phyloP scores from a whole-genome alignment of 2,113 vertebrate species.

The Loxodonta africana region DNA sequence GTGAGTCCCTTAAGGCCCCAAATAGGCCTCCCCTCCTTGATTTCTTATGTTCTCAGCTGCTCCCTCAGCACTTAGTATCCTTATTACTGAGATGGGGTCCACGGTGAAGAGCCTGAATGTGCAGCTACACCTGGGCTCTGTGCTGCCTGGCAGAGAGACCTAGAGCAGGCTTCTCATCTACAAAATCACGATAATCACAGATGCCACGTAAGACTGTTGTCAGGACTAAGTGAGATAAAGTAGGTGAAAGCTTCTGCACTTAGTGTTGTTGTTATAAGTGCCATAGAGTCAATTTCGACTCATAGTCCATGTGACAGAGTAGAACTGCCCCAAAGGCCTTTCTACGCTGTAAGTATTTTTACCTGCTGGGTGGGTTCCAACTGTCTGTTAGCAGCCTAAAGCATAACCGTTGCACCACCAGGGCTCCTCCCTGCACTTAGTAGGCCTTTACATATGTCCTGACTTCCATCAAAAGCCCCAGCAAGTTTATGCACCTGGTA shows the following conservation, averaged over 20 bases:
- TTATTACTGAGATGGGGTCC: neutral
- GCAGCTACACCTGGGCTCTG: neutral
- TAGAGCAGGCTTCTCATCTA: neutral
- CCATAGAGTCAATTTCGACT: neutral
- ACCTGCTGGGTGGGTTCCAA: neutral
- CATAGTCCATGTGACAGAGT: neutral
- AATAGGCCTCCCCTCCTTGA: neutral
- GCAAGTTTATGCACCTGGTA: neutral
- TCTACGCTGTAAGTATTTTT: neutral
- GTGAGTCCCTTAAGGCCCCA: neutral
- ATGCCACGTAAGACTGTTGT: neutral
- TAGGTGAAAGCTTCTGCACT: neutral
- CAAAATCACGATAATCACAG: neutral
- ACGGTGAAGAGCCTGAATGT: neutral
- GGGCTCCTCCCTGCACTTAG: neutral
- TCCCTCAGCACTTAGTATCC: neutral
- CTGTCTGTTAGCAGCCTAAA: neutral
- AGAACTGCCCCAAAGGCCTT: neutral
- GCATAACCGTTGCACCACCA: neutral
- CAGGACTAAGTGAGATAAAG: neutral
- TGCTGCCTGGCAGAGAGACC: neutral
- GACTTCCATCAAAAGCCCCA: constrained; percentile 9
- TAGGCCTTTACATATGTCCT: neutral
- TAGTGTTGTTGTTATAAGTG: neutral
- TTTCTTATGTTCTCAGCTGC: constrained; percentile 14